Evolutionary conservation across 2,113 vertebrate species (phyloP), one percentile per base, ranked within the genome.

Genomic region (Anolis sagrei): DNA sequence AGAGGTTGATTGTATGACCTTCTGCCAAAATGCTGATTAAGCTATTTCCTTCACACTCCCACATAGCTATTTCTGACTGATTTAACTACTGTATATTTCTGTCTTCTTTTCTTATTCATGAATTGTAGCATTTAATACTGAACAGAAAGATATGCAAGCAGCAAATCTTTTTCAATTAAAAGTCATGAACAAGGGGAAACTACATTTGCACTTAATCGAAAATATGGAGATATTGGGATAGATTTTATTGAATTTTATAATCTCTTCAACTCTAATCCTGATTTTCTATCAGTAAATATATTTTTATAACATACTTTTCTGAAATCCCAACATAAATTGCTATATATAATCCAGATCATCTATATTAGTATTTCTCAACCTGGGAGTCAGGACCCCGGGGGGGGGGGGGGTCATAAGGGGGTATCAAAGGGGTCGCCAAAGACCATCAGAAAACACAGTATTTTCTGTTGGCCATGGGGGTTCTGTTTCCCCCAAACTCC

Each of bases 1-100:
- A 84, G 14, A 9, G 13, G 90, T 88, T 54, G 93, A 78, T 36
- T 7, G 83, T 13, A 27, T 88, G 82, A 91, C 49, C 54, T 70
- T 86, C 69, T 78, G 62, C 85, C 61, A 76, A 89, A 86, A 89
- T 75, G 66, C 82, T 82, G 66, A 92, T 92, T 92, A 90, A 90
- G n/a, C 27, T 91, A 32, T 92, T 88, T 92, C 76, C 81, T 79
- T 73, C 27, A 58, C 16, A 58, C 75, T 10, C 39, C 68, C 82
- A 51, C 44, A 3, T n/a, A 76, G 18, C 6, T 72, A 27, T 79
- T 7, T 7, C 36, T 72, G n/a, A 76, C 25, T 0, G 0, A 87
- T 85, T 86, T 86, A 69, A 4, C 74, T 16, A 49, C 68, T 83
- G 34, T 49, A 74, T 79, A 0, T 25, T 51, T 79, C 69, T 84